phyloP scores from a whole-genome alignment of 35 echinoderm and acorn worm species.

The Apostichopus japonicus region DNA sequence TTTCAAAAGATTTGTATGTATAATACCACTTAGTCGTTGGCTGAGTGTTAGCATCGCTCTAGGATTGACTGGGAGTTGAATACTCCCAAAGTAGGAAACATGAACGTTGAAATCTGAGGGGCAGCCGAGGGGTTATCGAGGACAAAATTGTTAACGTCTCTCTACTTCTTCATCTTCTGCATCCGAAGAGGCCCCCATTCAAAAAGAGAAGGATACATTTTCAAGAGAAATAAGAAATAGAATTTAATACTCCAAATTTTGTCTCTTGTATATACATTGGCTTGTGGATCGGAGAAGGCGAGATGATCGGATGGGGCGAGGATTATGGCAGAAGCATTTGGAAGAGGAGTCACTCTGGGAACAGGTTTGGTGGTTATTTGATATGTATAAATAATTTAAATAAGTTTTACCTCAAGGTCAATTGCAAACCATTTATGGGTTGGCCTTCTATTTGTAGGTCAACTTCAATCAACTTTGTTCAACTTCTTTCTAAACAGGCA shows the following conservation, averaged over 20 bases:
- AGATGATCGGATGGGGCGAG: constrained; percentile 54
- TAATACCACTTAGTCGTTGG: constrained; percentile 59
- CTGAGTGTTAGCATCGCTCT: constrained; percentile 31
- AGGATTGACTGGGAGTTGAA: constrained; percentile 49
- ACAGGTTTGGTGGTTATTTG: constrained; percentile 46
- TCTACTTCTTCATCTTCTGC: background rate
- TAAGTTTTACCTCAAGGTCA: background rate
- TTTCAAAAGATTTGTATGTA: constrained; percentile 64
- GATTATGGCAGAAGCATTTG: constrained; percentile 53
- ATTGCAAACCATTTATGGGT: background rate
- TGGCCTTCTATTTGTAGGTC: background rate
- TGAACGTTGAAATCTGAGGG: constrained; percentile 61
- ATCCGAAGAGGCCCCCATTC: constrained; percentile 32
- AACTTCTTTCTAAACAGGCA: background rate
- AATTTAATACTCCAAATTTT: constrained; percentile 55
- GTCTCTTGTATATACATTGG: constrained; percentile 13
- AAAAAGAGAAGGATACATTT: constrained; percentile 39
- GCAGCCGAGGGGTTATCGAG: constrained; percentile 51
- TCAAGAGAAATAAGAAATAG: constrained; percentile 25
- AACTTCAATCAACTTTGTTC: background rate
- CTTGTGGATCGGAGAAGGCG: constrained; percentile 22
- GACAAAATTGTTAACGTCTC: constrained; percentile 53
- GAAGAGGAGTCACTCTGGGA: constrained; percentile 49
- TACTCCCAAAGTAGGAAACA: constrained; percentile 54
- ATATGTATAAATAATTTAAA: constrained; percentile 5